These are phyloP conservation scores for Euphydryas editha DNA, from an alignment of 2,888 invertebrate genomes.

Conservation along the genomic window DNA sequence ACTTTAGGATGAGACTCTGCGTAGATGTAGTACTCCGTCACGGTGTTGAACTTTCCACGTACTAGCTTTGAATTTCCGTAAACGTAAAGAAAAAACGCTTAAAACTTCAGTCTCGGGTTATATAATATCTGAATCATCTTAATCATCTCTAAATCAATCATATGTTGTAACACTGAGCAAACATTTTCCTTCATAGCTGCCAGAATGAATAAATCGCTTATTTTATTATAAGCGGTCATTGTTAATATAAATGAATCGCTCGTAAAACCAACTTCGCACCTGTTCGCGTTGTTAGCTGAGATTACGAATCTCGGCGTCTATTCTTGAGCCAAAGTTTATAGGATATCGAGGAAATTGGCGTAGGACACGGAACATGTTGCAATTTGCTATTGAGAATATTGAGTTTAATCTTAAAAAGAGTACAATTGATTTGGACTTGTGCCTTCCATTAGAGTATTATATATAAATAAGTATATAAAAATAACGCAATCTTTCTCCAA, in stretches of 20 bases:
- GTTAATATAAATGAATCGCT: conserved; percentile 24
- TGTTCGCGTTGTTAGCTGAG: conserved; percentile 12
- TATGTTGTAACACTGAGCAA: neutral
- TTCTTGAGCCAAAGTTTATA: conserved; percentile 13
- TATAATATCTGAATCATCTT: no score
- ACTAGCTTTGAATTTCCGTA: no score
- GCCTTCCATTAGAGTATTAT: no score
- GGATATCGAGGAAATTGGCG: neutral
- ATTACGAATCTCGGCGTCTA: conserved; percentile 15
- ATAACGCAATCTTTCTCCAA: no score
- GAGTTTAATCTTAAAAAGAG: neutral
- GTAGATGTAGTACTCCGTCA: no score
- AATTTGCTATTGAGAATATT: conserved; percentile 3
- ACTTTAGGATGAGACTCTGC: no score
- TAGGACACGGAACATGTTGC: neutral
- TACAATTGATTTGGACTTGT: neutral
- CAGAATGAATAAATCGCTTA: conserved; percentile 14
- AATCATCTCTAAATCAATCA: no score
- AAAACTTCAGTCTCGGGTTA: no score
- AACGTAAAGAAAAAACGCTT: no score
- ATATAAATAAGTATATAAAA: no score
- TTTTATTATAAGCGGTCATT: conserved; percentile 15
- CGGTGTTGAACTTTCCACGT: no score
- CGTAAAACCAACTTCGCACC: conserved; percentile 23
- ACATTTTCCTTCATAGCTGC: conserved; percentile 2